Conservation (phyloP, 2,113 vertebrate genomes). For the Orthochromis indermauri region DNA sequence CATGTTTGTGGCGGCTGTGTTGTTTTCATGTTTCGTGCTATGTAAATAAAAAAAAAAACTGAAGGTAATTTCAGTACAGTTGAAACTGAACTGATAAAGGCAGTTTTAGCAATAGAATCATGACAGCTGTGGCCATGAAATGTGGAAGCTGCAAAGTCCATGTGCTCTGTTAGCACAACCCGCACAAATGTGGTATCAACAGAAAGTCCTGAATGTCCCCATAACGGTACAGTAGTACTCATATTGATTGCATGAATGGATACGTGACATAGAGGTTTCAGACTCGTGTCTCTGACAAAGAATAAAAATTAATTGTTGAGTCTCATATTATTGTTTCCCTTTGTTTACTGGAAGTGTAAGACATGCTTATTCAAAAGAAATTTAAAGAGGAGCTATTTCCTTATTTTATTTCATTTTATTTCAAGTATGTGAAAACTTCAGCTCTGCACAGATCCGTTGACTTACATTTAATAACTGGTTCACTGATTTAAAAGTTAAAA, state of each 20-base stretch:
- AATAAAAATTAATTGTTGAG: neutral
- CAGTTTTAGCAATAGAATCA: neutral
- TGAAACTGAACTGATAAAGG: neutral
- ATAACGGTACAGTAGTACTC: rapidly evolving
- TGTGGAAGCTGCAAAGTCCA: neutral
- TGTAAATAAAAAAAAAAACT: neutral
- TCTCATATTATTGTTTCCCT: neutral
- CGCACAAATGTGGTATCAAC: neutral
- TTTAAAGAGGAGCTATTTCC: neutral
- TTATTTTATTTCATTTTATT: neutral
- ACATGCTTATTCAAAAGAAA: neutral
- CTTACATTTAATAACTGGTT: neutral
- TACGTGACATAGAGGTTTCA: neutral
- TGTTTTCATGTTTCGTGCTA: neutral
- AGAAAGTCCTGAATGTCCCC: neutral
- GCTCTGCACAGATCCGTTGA: rapidly evolving
- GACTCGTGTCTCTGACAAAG: neutral
- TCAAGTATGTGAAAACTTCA: neutral
- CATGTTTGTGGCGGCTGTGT: neutral
- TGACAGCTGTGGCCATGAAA: neutral
- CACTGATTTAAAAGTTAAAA: neutral
- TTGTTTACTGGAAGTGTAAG: neutral
- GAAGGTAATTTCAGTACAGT: neutral
- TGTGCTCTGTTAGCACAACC: neutral
- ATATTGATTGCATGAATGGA: neutral